A percentile compares a stretch with the other conserved stretches of the same genome.
Evolutionary conservation across 2,113 vertebrate genomes (phyloP).

Genomic region (Xenus cinereus): DNA sequence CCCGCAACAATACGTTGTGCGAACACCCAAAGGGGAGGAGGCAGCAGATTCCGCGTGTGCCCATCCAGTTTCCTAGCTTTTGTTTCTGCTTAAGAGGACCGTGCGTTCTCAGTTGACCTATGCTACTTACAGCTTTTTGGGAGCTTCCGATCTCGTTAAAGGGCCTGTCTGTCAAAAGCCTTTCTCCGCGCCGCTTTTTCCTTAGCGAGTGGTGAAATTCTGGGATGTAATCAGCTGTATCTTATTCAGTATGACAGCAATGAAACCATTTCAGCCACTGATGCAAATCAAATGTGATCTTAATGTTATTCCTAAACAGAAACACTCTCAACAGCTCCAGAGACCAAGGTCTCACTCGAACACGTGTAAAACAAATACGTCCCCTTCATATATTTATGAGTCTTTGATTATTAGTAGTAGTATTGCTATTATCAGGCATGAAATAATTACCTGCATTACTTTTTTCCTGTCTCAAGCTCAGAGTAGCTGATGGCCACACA

Average conservation of each 20-base stretch:
- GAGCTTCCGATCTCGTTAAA: slow-evolving; percentile 58
- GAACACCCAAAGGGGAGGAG: not conserved
- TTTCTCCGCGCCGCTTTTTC: not conserved
- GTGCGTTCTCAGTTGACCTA: slow-evolving; percentile 42
- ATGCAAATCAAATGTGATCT: slow-evolving; percentile 57
- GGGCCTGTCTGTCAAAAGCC: slow-evolving; percentile 50
- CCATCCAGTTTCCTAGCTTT: slow-evolving; percentile 37
- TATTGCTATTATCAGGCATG: not conserved
- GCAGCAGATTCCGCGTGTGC: not conserved
- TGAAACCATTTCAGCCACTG: slow-evolving; percentile 37
- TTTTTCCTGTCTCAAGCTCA: not conserved
- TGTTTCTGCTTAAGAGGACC: not conserved
- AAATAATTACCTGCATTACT: not conserved
- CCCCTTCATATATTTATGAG: not conserved
- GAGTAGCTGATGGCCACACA: not conserved
- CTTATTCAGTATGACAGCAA: slow-evolving; percentile 52
- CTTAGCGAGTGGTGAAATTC: not conserved
- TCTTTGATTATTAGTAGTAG: not conserved
- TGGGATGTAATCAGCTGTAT: slow-evolving; percentile 48
- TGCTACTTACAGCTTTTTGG: slow-evolving; percentile 12
- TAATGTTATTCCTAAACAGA: slow-evolving; percentile 43
- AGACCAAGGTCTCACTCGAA: not conserved
- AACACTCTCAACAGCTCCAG: not conserved
- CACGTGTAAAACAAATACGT: not conserved
- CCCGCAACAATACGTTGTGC: not conserved